Evolutionary conservation across 2,113 vertebrate species (phyloP), one percentile per base, ranked within the genome.

Genomic region (Chrysemys picta): DNA sequence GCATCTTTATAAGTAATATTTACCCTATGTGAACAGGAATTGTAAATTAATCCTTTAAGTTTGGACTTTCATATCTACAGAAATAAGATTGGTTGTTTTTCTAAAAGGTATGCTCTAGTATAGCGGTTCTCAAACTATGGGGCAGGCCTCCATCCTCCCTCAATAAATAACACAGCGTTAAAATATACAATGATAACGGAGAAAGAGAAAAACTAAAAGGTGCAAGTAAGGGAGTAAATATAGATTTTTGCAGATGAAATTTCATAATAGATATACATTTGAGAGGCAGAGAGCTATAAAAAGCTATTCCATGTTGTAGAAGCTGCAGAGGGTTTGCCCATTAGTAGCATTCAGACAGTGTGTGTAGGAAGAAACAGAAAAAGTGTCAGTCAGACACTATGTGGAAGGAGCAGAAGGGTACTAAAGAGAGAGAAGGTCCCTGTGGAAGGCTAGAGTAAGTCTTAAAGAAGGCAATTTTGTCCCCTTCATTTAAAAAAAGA

Each of bases 1-100:
- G 3, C 56, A 95, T 94, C 57, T 85, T 96, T 95, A 96, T 12
- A 96, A 96, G 96, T 75, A 96, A 89, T 42, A 94, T 95, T 96
- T 96, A 92, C 47, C 21, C 84, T 96, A 92, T 96, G 94, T 96
- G 91, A 81, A 85, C 13, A 83, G 47, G 87, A 96, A 93, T 24
- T 94, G 89, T 50, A 50, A 16, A 50, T 50, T 50, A 50, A 50
- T 50, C 50, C 13, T 50, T 50, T 50, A 35, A 62, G 59, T 62
- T 62, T 14, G 29, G 59, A 62, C 13, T 35, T 62, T 13, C 13
- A 35, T 35, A 62, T 35, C 59, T 35, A 62, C 59, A 62, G 59
- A 62, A 62, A 62, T 62, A 62, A 35, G 59, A 62, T 29, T 7
- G 12, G 59, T 31, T 16, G 12, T 35, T 62, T 62, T 62, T 62